phyloP scores from a whole-genome alignment of 2,888 invertebrate species.

The Dyspetes luteomarginatus region DNA sequence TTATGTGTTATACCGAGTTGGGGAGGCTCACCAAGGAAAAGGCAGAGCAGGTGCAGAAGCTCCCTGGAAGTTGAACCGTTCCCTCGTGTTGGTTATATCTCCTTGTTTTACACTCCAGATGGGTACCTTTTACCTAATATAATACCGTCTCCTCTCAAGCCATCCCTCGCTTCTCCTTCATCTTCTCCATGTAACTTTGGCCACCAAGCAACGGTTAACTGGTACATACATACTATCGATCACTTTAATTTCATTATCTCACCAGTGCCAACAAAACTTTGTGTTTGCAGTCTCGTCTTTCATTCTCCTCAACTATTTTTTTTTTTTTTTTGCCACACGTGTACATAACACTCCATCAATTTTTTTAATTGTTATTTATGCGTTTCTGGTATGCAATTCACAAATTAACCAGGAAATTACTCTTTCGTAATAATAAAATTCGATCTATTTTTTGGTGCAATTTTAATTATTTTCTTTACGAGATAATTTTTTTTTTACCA shows the following conservation, averaged over 20 bases:
- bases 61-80: conserved; percentile 46
- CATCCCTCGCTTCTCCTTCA: conserved; percentile 1
- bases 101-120: conserved; percentile 52
- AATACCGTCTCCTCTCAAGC: conserved; percentile 3
- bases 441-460: too few species aligned
- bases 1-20: background rate
- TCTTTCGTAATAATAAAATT: too few species aligned
- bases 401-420: too few species aligned
- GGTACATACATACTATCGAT: conserved; percentile 68
- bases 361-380: too few species aligned
- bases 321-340: background rate
- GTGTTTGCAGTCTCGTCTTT: conserved; percentile 5
- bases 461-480: too few species aligned
- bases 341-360: too few species aligned
- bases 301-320: background rate
- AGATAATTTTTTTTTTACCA: too few species aligned
- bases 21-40: background rate
- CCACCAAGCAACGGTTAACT: conserved; percentile 30
- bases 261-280: conserved; percentile 66
- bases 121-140: conserved; percentile 49
- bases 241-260: conserved; percentile 76
- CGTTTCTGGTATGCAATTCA: too few species aligned
- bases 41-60: conserved; percentile 43
- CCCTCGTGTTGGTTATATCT: conserved; percentile 41
- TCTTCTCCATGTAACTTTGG: conserved; percentile 45